A percentile compares a stretch with the other conserved stretches of the same genome.
phyloP scores from a whole-genome alignment of 2,888 invertebrate species.

The Volucella inanis region DNA sequence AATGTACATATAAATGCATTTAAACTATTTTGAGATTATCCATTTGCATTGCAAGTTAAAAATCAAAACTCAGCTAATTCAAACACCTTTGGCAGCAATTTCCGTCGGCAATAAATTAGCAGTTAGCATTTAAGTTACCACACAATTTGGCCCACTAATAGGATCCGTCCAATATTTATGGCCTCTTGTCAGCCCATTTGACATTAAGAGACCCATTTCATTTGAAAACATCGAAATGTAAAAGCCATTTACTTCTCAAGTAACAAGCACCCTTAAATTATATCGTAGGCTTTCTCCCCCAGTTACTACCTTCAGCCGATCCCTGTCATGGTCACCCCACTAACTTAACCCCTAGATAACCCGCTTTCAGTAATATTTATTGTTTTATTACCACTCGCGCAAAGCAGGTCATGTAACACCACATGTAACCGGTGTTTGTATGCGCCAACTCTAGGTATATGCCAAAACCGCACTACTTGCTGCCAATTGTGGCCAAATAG shows the following conservation, averaged over 20 bases:
- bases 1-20: no score
- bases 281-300: background rate
- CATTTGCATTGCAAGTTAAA: no score
- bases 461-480: slow-evolving; percentile 44
- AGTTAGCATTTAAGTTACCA: no score
- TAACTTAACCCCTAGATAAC: slow-evolving; percentile 34
- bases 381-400: slow-evolving; percentile 49
- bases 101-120: no score
- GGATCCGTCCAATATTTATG: slow-evolving; percentile 44
- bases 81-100: no score
- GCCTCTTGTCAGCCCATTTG: slow-evolving; percentile 47
- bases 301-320: slow-evolving; percentile 3
- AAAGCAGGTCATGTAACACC: slow-evolving; percentile 51
- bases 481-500: slow-evolving; percentile 69
- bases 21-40: no score
- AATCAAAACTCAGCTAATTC: no score
- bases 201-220: slow-evolving; percentile 55
- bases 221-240: slow-evolving; percentile 42
- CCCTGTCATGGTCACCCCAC: no score
- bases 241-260: slow-evolving; percentile 37
- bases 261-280: slow-evolving; percentile 31
- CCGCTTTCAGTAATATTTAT: slow-evolving; percentile 64
- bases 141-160: slow-evolving; percentile 1
- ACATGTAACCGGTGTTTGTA: slow-evolving; percentile 51
- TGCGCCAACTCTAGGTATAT: slow-evolving; percentile 35